phyloP scores from a whole-genome alignment of 2,113 vertebrate genomes.

The Symphodus melops region DNA sequence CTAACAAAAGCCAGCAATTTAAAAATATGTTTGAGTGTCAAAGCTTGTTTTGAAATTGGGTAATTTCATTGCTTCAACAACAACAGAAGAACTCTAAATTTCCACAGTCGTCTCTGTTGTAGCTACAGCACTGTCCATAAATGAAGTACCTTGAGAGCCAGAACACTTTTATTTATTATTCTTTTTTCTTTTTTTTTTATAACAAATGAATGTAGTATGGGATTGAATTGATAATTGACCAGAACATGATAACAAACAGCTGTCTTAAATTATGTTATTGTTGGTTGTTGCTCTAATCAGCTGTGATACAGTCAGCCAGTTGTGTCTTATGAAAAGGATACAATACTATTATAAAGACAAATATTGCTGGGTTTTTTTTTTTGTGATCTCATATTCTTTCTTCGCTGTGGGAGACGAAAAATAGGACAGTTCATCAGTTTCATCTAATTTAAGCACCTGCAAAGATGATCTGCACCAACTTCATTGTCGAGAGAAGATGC shows the following conservation, averaged over 20 bases:
- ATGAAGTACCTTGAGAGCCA: conserved; percentile 5
- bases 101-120: neutral
- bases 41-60: too few relatives aligned
- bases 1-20: too few relatives aligned
- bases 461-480: neutral
- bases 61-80: neutral
- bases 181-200: conserved; percentile 36
- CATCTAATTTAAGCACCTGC: neutral
- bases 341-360: conserved; percentile 25
- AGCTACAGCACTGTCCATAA: neutral
- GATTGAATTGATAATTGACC: conserved; percentile 32
- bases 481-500: neutral
- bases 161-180: conserved; percentile 19
- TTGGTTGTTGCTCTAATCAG: conserved; percentile 24
- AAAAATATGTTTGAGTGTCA: too few relatives aligned
- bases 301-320: conserved; percentile 34
- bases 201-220: conserved; percentile 5
- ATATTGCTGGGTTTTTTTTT: conserved; percentile 19
- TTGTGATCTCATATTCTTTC: neutral
- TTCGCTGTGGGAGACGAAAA: conserved; percentile 9
- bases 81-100: neutral
- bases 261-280: conserved; percentile 36
- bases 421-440: conserved; percentile 1
- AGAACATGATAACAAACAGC: conserved; percentile 43
- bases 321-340: conserved; percentile 29